Conservation (phyloP, 2,888 invertebrate species). For the Melanchra persicariae region DNA sequence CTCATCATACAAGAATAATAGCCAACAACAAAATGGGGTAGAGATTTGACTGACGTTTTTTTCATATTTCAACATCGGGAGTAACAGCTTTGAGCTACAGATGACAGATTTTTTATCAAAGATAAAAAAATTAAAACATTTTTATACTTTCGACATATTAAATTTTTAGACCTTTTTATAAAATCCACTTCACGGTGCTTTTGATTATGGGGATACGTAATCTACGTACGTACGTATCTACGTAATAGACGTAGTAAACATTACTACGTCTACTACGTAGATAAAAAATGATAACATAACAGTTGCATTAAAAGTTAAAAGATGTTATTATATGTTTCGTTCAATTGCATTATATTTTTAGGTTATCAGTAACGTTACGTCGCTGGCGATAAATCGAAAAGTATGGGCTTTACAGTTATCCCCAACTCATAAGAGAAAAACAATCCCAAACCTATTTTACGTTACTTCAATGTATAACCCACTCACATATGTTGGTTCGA, state of each 20-base stretch:
- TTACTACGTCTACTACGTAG: not conserved
- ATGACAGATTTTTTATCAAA: not conserved
- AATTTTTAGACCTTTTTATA: too few relatives aligned
- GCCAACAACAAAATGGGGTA: slow-evolving; percentile 38
- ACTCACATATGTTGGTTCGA: slow-evolving; percentile 2
- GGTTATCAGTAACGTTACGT: not conserved
- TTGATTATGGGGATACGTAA: slow-evolving; percentile 14
- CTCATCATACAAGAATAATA: slow-evolving; percentile 59
- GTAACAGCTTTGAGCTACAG: slow-evolving; percentile 5
- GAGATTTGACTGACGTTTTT: slow-evolving; percentile 49
- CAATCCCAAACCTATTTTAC: not conserved
- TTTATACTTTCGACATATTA: too few relatives aligned
- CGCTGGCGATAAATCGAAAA: not conserved
- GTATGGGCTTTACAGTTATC: slow-evolving; percentile 8
- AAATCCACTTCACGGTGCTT: slow-evolving; percentile 24
- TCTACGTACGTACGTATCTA: too few relatives aligned
- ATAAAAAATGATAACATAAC: not conserved
- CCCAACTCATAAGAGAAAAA: slow-evolving; percentile 23
- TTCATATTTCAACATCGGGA: slow-evolving; percentile 40
- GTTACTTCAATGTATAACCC: slow-evolving; percentile 2
- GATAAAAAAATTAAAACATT: too few relatives aligned
- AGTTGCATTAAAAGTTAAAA: too few relatives aligned
- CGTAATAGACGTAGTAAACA: too few relatives aligned
- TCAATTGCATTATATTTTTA: slow-evolving; percentile 2
- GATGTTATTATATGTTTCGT: not conserved